A percentile compares a stretch with the other conserved stretches of the same genome.
These are phyloP conservation scores for Oncorhynchus nerka DNA, from an alignment of 2,113 vertebrate species.

Conservation along the genomic window DNA sequence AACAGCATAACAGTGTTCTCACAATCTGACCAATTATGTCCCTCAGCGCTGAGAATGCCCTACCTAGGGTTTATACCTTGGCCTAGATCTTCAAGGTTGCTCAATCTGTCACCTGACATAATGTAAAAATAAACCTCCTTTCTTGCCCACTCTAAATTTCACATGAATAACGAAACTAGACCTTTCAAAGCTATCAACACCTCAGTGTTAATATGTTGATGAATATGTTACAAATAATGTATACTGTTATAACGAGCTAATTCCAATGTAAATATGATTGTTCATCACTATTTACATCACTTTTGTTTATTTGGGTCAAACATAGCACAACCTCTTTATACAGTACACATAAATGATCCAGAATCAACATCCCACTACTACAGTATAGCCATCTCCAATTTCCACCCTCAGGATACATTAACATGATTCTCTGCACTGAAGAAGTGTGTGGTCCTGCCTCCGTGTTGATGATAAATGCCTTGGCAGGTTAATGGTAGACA, in stretches of 20 bases:
- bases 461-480: not conserved
- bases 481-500: not conserved
- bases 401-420: not conserved
- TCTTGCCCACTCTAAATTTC: not conserved
- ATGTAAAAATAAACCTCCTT: conserved; percentile 32
- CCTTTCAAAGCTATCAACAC: not conserved
- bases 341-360: not conserved
- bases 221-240: not conserved
- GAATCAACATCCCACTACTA: not conserved
- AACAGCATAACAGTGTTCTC: too few species aligned
- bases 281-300: too few species aligned
- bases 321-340: not conserved
- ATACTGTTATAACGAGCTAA: not conserved
- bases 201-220: not conserved
- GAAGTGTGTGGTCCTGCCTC: not conserved
- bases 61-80: conserved; percentile 42
- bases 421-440: not conserved
- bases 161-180: not conserved
- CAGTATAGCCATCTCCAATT: not conserved
- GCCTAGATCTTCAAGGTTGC: conserved; percentile 51
- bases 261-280: not conserved
- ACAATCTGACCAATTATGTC: not conserved
- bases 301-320: not conserved
- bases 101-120: conserved; percentile 3
- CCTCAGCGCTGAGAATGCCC: conserved; percentile 2